Percentiles rank a stretch among this genome's conserved stretches.
phyloP scores from a whole-genome alignment of 2,797 vertebrate species.

The Orientallactaga sibirica region DNA sequence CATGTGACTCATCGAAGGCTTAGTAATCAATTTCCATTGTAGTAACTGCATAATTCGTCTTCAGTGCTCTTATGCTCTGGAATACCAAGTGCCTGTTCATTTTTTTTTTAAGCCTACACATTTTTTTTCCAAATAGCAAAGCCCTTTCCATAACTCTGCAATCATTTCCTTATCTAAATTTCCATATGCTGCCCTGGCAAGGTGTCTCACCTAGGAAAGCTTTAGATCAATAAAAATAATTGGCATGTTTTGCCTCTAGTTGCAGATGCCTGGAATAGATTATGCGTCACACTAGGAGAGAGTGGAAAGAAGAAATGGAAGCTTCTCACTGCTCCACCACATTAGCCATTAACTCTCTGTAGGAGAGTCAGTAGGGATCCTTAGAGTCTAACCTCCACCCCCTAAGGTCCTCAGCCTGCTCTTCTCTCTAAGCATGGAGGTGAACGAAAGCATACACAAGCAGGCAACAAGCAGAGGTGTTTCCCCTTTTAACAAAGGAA shows the following conservation, averaged over 20 bases:
- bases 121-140: conserved; percentile 75
- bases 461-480: not conserved
- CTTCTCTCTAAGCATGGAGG: not conserved
- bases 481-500: conserved; percentile 40
- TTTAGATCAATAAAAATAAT: conserved; percentile 83
- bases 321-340: conserved; percentile 46
- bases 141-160: conserved; percentile 68
- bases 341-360: conserved; percentile 56
- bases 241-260: conserved; percentile 77
- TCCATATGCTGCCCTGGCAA: conserved; percentile 79
- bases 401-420: not conserved
- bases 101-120: conserved; percentile 61
- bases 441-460: not conserved
- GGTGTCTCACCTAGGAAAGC: conserved; percentile 75
- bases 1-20: conserved; percentile 89
- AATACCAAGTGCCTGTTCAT: conserved; percentile 75
- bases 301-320: conserved; percentile 69
- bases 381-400: not conserved
- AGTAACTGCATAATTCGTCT: conserved; percentile 88
- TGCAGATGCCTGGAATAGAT: conserved; percentile 77
- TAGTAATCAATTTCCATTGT: conserved; percentile 91
- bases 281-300: conserved; percentile 44
- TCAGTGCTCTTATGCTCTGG: conserved; percentile 84
- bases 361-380: not conserved
- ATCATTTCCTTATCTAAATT: conserved; percentile 84